Conservation (phyloP, 2,113 vertebrate genomes). For the Tylochromis polylepis region DNA sequence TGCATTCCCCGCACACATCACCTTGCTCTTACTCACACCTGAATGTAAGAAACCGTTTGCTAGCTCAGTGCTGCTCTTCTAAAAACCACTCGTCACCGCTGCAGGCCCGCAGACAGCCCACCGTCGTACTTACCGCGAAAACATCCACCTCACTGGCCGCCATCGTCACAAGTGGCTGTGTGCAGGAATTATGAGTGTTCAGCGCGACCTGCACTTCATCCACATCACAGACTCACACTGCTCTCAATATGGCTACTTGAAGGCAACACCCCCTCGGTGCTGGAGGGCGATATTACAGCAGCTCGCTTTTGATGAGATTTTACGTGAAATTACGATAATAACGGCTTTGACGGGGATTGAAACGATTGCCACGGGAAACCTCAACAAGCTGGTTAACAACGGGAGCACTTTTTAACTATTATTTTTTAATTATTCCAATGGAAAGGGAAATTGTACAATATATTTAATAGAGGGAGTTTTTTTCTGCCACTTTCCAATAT, state of each 20-base stretch:
- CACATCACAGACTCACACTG: slow-evolving; percentile 66
- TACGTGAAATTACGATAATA: background rate
- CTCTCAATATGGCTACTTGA: slow-evolving; percentile 85
- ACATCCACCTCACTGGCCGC: slow-evolving; percentile 81
- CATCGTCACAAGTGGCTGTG: slow-evolving; percentile 71
- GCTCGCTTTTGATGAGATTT: background rate
- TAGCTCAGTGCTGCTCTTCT: background rate
- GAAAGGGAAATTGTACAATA: background rate
- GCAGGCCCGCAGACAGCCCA: background rate
- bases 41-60: background rate
- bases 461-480: background rate
- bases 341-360: background rate
- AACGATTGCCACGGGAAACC: background rate
- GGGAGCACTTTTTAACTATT: background rate
- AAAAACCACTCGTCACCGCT: background rate
- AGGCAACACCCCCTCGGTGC: slow-evolving; percentile 80
- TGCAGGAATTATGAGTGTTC: slow-evolving; percentile 32
- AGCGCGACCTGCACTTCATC: slow-evolving; percentile 52
- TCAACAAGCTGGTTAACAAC: background rate
- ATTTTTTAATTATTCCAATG: background rate
- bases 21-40: background rate
- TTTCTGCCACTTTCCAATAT: background rate
- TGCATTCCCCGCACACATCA: background rate
- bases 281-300: slow-evolving; percentile 47
- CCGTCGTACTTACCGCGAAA: slow-evolving; percentile 73